These are phyloP conservation scores for Lasioglossum marginatum DNA, from an alignment of 2,888 invertebrate species.

Conservation along the genomic window DNA sequence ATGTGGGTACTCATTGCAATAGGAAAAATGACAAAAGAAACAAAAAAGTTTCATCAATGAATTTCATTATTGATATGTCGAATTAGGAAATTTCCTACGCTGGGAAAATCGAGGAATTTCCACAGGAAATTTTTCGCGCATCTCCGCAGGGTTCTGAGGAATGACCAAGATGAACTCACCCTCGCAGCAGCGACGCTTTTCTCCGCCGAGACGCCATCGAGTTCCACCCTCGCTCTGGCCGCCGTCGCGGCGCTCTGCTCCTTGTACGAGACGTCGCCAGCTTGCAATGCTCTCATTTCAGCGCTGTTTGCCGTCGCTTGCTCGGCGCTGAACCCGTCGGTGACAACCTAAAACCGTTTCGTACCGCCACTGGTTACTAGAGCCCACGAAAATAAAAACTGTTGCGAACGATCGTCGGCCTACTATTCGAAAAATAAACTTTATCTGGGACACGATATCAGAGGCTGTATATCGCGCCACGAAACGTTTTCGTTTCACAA, in stretches of 20 bases:
- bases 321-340: constrained; percentile 93
- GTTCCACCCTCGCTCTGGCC: constrained; percentile 91
- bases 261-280: constrained; percentile 93
- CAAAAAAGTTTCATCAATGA: background rate
- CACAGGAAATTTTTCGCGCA: background rate
- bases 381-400: background rate
- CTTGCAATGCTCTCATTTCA: constrained; percentile 90
- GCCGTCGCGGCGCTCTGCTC: constrained; percentile 92
- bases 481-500: background rate
- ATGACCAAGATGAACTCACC: constrained; percentile 85
- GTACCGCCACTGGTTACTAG: background rate
- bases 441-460: background rate
- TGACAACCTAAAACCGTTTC: constrained; percentile 87
- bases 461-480: background rate
- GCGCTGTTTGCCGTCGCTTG: constrained; percentile 90
- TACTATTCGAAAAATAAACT: background rate
- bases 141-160: background rate
- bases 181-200: constrained; percentile 93
- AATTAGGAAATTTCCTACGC: background rate
- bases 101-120: background rate
- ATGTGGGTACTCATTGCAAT: background rate
- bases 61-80: background rate
- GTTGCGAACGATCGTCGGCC: background rate
- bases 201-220: constrained; percentile 94
- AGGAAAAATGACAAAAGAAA: too few species aligned